Conservation (phyloP, 2,888 invertebrate species). For the Sisyra terminalis region DNA sequence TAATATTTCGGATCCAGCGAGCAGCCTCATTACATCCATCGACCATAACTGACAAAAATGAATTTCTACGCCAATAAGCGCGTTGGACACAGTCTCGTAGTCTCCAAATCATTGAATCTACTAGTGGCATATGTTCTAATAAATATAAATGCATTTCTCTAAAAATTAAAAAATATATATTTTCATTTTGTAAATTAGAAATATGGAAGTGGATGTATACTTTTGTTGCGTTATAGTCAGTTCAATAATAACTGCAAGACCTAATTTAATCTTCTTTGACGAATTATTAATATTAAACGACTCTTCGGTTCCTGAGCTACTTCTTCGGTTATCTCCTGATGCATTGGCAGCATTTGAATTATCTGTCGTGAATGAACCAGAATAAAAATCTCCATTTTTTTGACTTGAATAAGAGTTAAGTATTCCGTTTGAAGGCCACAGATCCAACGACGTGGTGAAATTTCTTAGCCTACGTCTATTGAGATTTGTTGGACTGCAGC, state of each 20-base stretch:
- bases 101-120: conserved; percentile 57
- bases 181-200: too few relatives aligned
- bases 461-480: conserved; percentile 32
- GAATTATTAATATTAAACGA: conserved; percentile 10
- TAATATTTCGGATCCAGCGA: conserved; percentile 45
- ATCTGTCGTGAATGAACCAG: conserved; percentile 6
- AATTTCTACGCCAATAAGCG: conserved; percentile 37
- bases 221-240: conserved; percentile 36
- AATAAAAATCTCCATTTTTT: conserved; percentile 5
- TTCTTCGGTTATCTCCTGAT: conserved; percentile 13
- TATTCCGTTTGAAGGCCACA: conserved; percentile 21
- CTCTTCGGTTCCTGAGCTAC: conserved; percentile 15
- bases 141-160: conserved; percentile 56
- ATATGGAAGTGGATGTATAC: too few relatives aligned
- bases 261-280: conserved; percentile 34
- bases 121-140: conserved; percentile 61
- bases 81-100: conserved; percentile 47
- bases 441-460: conserved; percentile 34
- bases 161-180: conserved; percentile 11
- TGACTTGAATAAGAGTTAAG: conserved; percentile 12
- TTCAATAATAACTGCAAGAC: conserved; percentile 46
- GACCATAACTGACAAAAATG: conserved; percentile 33
- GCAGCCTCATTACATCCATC: conserved; percentile 28
- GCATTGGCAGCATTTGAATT: conserved; percentile 14
- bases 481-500: neutral